Conservation (phyloP, 2,888 invertebrate species). For the Clepsis dumicolana region DNA sequence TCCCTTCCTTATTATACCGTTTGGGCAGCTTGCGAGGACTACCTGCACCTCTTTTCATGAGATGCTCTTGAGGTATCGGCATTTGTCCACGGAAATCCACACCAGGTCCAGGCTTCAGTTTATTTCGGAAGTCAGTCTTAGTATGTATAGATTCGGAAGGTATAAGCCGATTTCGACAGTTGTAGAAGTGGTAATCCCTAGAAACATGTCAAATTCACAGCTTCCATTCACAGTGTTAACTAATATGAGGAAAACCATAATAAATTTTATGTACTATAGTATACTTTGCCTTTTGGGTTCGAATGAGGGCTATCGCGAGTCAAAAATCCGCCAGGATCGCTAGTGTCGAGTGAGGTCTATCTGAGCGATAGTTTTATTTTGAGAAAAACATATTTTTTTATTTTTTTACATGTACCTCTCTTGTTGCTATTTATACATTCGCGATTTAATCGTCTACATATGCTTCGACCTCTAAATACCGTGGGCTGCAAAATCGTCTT, state of each 20-base stretch:
- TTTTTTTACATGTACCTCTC: too few species aligned
- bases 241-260: too few species aligned
- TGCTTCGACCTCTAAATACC: too few species aligned
- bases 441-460: too few species aligned
- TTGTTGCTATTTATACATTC: too few species aligned
- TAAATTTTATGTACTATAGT: too few species aligned
- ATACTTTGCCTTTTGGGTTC: too few species aligned
- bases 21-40: conserved; percentile 11
- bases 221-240: neutral
- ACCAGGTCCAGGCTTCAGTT: conserved; percentile 55
- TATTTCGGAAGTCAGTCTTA: conserved; percentile 52
- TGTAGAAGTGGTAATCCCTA: conserved; percentile 58
- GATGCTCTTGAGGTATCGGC: conserved; percentile 55
- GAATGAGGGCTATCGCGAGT: too few species aligned
- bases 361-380: too few species aligned
- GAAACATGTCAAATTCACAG: conserved; percentile 23
- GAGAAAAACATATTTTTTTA: too few species aligned
- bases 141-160: conserved; percentile 54
- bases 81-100: conserved; percentile 55
- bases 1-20: neutral
- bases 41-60: conserved; percentile 49
- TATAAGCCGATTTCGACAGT: conserved; percentile 45
- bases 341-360: too few species aligned
- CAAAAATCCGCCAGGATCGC: too few species aligned
- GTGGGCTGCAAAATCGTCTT: neutral